Base-by-base conservation (phyloP, 2,113 vertebrate species). In the Saiga tatarica region DNA sequence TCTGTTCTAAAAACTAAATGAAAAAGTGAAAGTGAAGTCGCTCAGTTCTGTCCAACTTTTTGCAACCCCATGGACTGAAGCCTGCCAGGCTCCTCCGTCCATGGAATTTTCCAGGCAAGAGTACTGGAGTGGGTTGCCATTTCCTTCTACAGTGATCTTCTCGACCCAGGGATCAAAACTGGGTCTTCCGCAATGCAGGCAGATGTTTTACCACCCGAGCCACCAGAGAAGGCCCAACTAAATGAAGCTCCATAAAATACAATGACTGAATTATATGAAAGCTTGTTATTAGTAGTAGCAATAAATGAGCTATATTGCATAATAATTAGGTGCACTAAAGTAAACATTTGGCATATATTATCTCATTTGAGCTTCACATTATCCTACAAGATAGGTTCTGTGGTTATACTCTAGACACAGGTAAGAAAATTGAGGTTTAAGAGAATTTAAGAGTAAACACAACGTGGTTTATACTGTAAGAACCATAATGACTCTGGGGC, bases 291-390 rank as follows among this genome's bases (percentile, higher is more conserved):
- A 82, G 0, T 93, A 81, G 21, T 12, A 64, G 53, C 12, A 45
- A 52, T 91, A n/a, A 71, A 42, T 57, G 93, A 93, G 21, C 88
- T 95, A 23, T 91, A 25, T 11, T 52, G 53, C 8, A 16, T 71
- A 5, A 28, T 87, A 81, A 53, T 76, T 89, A 87, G 59, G 30
- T 62, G 14, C 13, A 62, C 25, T 76, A 83, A 95, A 28, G 30
- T 39, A 85, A 76, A 42, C 36, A 45, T 19, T 36, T 90, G 47
- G 23, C 16, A n/a, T 7, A 2, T 33, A 59, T 50, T 39, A 30
- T 30, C n/a, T 87, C 33, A 14, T 96, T 87, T 60, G 57, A 85
- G 79, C 45, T 91, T 96, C 45, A 16, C 4, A 10, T 76, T 95
- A 45, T 81, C 50, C 83, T 52, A 6, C 28, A 28, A 57, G 42